phyloP scores from a whole-genome alignment of 2,888 invertebrate genomes.

The Agrypnus murinus region DNA sequence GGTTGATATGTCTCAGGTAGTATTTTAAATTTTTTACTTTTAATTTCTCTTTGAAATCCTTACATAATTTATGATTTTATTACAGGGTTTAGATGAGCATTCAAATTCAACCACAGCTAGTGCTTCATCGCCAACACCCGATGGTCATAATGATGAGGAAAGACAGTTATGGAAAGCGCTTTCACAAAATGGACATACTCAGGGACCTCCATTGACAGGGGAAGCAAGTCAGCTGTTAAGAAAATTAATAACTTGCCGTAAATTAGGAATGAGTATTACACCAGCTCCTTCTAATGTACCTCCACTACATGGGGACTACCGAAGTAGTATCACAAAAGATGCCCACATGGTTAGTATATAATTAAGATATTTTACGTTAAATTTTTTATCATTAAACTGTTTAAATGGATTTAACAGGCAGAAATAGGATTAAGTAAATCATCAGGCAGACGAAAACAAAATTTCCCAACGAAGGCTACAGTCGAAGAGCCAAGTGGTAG shows the following conservation, averaged over 20 bases:
- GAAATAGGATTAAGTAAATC: slow-evolving; percentile 58
- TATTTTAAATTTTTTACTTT: slow-evolving; percentile 39
- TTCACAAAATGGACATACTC: slow-evolving; percentile 74
- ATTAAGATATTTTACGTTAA: too few relatives aligned
- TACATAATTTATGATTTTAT: not conserved
- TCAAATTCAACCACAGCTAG: slow-evolving; percentile 69
- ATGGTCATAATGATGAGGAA: slow-evolving; percentile 64
- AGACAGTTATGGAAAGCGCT: slow-evolving; percentile 75
- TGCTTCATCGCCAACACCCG: slow-evolving; percentile 67
- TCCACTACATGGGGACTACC: slow-evolving; percentile 59
- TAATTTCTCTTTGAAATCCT: not conserved
- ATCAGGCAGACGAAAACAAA: slow-evolving; percentile 86
- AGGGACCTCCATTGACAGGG: slow-evolving; percentile 72
- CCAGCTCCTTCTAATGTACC: slow-evolving; percentile 69
- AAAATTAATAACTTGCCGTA: slow-evolving; percentile 84
- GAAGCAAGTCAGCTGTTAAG: slow-evolving; percentile 85
- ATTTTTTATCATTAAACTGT: too few relatives aligned
- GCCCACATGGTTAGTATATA: slow-evolving; percentile 39
- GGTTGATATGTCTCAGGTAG: slow-evolving; percentile 78
- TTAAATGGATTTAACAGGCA: slow-evolving; percentile 33
- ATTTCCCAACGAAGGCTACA: slow-evolving; percentile 82
- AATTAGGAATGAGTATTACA: slow-evolving; percentile 79
- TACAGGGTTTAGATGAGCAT: slow-evolving; percentile 67
- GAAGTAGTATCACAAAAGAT: slow-evolving; percentile 51
- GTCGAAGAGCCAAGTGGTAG: slow-evolving; percentile 56